Percentiles rank a stretch among this genome's conserved stretches.
These are phyloP conservation scores for Drosophila micromelanica DNA, from an alignment of 1,140 invertebrate species.

Conservation along the genomic window DNA sequence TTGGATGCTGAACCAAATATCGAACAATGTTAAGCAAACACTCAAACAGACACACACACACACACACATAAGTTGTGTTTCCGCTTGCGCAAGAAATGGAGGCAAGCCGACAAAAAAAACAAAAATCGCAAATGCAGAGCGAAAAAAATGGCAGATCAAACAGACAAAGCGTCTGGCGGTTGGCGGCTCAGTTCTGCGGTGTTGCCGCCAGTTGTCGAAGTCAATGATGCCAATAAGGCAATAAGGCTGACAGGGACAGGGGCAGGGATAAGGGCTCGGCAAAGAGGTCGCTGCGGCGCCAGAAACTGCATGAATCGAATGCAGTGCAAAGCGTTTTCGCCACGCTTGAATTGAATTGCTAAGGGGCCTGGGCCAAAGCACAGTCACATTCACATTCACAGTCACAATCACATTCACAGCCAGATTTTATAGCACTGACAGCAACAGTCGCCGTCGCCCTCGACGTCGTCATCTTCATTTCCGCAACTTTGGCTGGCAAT, in stretches of 20 bases:
- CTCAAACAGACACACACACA: slow-evolving; percentile 50
- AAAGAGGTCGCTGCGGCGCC: slow-evolving; percentile 27
- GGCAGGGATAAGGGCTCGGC: slow-evolving; percentile 3
- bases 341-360: slow-evolving; percentile 69
- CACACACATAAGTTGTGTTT: slow-evolving; percentile 52
- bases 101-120: slow-evolving; percentile 38
- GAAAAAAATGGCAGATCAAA: slow-evolving; percentile 57
- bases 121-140: slow-evolving; percentile 13
- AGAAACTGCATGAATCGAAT: slow-evolving; percentile 51
- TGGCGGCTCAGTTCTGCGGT: slow-evolving; percentile 68
- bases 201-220: slow-evolving; percentile 69
- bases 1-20: slow-evolving; percentile 69
- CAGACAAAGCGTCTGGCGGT: slow-evolving; percentile 40
- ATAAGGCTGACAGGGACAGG: slow-evolving; percentile 3
- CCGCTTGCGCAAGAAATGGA: slow-evolving; percentile 56
- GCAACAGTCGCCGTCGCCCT: slow-evolving; percentile 1
- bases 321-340: slow-evolving; percentile 74
- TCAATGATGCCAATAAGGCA: slow-evolving; percentile 68
- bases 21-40: slow-evolving; percentile 81
- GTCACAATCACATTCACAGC: slow-evolving; percentile 26
- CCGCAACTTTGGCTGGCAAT: slow-evolving; percentile 41
- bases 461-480: slow-evolving; percentile 35
- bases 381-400: slow-evolving; percentile 13
- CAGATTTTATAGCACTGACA: slow-evolving; percentile 19
- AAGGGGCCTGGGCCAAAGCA: slow-evolving; percentile 15